Percentiles rank a stretch among this genome's conserved stretches.
Evolutionary conservation across 2,888 invertebrate species (phyloP).

Genomic region (Branchipolynoe longqiensis): DNA sequence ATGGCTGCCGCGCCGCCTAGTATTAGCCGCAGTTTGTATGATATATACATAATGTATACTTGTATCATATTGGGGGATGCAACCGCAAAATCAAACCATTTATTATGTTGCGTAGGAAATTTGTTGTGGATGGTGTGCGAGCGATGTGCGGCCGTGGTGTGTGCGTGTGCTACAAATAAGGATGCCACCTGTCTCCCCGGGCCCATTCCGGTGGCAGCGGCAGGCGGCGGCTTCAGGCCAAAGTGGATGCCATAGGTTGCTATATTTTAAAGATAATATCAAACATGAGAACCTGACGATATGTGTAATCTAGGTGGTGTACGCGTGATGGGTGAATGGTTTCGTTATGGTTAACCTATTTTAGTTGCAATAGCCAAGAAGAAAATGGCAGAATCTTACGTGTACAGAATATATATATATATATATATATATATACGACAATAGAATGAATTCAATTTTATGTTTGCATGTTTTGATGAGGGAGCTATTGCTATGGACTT

Average conservation of each 20-base stretch:
- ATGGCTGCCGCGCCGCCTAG: slow-evolving; percentile 36
- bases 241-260: slow-evolving; percentile 49
- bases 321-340: slow-evolving; percentile 29
- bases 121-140: slow-evolving; percentile 8
- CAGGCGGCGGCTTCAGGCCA: background rate
- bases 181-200: slow-evolving; percentile 26
- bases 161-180: slow-evolving; percentile 10
- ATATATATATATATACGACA: no score
- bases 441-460: slow-evolving; percentile 19
- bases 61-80: slow-evolving; percentile 48
- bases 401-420: no score
- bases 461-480: slow-evolving; percentile 29
- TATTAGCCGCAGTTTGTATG: slow-evolving; percentile 53
- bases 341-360: slow-evolving; percentile 14
- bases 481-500: slow-evolving; percentile 27
- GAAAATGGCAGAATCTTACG: slow-evolving; percentile 8
- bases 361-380: slow-evolving; percentile 56
- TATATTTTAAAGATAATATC: slow-evolving; percentile 44
- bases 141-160: slow-evolving; percentile 28
- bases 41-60: slow-evolving; percentile 41
- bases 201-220: no score
- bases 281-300: background rate
- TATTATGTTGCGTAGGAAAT: slow-evolving; percentile 4
- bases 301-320: slow-evolving; percentile 2
- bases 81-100: slow-evolving; percentile 54